Evolutionary conservation across 2,888 invertebrate species (phyloP), one percentile per base, ranked within the genome.

Genomic region (Aspidiotus destructor): DNA sequence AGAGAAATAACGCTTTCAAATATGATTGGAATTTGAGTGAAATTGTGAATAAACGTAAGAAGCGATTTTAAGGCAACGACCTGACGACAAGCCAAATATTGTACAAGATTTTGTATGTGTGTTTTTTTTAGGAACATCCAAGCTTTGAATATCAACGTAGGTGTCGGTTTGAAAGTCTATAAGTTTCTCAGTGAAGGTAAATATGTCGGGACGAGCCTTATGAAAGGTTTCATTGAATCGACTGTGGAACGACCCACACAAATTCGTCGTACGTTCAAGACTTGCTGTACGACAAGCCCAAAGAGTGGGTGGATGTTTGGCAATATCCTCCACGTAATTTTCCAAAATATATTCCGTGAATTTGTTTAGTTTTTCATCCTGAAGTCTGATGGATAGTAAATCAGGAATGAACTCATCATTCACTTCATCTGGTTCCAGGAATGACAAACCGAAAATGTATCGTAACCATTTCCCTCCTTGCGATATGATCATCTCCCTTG

Each of bases 171-270:
- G n/a, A n/a, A n/a, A n/a, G n/a, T n/a, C n/a, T n/a, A n/a, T n/a
- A n/a, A n/a, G n/a, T n/a, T n/a, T n/a, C n/a, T n/a, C n/a, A n/a
- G n/a, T n/a, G 60, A 69, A 65, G 57, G 44, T 63, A 41, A 68
- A 64, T 48, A 68, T 42, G 54, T 68, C 68, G 17, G 62, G 62
- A 44, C 63, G 67, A 11, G 17, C 28, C 15, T 52, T 17, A 16
- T 64, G 54, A 52, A 55, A 55, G 41, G 55, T 48, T 9, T 55
- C 55, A 15, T 54, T 63, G 55, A 53, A 64, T 28, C 62, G 54
- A 44, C 68, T 68, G 53, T 68, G 62, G 54, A 68, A 63, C 6
- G 44, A 44, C n/a, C 62, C 41, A 41, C 44, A 61, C 42, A 61
- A n/a, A 68, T 63, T 68, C 2, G 68, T 68, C 10, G 68, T 68